Evolutionary conservation across 1,140 invertebrate genomes (phyloP).

Genomic region (Drosophila burlai): DNA sequence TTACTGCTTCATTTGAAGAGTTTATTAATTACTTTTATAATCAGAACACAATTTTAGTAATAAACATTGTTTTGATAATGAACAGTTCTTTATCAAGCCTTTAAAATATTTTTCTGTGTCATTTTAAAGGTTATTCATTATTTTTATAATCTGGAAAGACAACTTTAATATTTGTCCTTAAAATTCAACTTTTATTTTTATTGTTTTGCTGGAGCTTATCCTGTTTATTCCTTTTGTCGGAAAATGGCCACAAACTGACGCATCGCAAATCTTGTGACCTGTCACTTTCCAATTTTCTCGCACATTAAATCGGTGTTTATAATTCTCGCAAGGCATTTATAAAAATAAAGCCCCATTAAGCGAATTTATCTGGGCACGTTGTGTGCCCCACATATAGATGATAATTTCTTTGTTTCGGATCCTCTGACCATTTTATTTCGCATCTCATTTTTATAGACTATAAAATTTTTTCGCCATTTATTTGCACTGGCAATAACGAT

Average conservation of each 20-base stretch:
- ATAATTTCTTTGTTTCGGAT: conserved; percentile 68
- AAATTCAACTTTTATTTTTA: not conserved
- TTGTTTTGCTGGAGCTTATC: not conserved
- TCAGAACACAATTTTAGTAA: no score
- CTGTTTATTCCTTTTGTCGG: not conserved
- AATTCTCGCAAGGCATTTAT: conserved; percentile 45
- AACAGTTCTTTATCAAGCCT: not conserved
- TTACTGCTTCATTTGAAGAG: no score
- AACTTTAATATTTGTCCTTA: not conserved
- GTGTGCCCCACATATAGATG: conserved; percentile 10
- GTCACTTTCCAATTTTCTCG: conserved; percentile 48
- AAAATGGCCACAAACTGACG: conserved; percentile 23
- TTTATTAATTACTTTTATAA: no score
- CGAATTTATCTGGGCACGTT: conserved; percentile 24
- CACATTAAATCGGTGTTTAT: conserved; percentile 56
- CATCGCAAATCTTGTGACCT: conserved; percentile 35
- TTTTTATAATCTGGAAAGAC: not conserved
- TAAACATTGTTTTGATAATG: no score
- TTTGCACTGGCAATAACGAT: conserved; percentile 33
- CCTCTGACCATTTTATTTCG: conserved; percentile 55
- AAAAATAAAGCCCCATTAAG: conserved; percentile 39
- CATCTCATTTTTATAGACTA: conserved; percentile 72
- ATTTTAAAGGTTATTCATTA: not conserved
- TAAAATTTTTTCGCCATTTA: conserved; percentile 76
- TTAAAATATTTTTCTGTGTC: not conserved